Percentiles rank a stretch among this genome's conserved stretches.
Evolutionary conservation across 2,113 vertebrate species (phyloP).

Genomic region (Rhombomys opimus): DNA sequence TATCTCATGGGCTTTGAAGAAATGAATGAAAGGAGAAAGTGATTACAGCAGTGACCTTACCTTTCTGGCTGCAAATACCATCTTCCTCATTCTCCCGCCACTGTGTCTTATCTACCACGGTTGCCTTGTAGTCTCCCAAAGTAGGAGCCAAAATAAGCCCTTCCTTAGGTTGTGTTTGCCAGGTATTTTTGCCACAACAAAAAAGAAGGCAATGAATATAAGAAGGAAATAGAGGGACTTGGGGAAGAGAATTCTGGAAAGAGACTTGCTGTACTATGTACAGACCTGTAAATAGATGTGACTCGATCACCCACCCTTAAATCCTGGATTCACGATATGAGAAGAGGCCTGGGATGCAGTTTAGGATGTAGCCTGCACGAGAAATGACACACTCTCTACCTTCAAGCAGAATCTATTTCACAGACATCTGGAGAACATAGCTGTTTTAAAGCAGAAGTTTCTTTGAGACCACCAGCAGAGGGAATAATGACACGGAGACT

Average conservation of each 20-base stretch:
- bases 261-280: not conserved
- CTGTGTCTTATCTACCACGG: not conserved
- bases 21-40: not conserved
- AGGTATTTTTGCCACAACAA: not conserved
- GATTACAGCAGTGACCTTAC: not conserved
- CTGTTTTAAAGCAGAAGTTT: not conserved
- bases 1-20: not conserved
- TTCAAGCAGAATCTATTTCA: slow-evolving; percentile 24
- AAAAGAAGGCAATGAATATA: not conserved
- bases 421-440: slow-evolving; percentile 17
- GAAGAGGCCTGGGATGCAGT: not conserved
- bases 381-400: not conserved
- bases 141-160: too few species aligned
- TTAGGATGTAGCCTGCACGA: not conserved
- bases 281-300: not conserved
- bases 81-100: not conserved
- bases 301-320: not conserved
- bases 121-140: not conserved
- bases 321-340: not conserved
- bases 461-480: too few species aligned
- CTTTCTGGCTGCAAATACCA: not conserved
- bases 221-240: not conserved
- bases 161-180: not conserved
- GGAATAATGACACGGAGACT: too few species aligned
- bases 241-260: not conserved